Evolutionary conservation across 64 coral and sea anemone genomes (phyloP).

Genomic region (Porites lutea): DNA sequence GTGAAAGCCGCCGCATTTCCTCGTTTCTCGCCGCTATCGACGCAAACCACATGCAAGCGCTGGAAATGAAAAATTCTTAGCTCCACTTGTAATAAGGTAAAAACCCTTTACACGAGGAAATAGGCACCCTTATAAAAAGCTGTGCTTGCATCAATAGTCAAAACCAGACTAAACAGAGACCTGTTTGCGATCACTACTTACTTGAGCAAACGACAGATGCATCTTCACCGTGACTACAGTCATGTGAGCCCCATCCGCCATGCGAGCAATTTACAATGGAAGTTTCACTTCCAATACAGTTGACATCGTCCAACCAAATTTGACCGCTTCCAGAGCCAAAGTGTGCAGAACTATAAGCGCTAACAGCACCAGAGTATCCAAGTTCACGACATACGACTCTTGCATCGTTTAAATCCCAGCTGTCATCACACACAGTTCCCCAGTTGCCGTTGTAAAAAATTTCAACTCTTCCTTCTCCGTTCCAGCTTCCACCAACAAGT

Average conservation of each 20-base stretch:
- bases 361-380: not conserved
- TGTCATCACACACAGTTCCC: not conserved
- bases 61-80: no score
- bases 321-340: not conserved
- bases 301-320: constrained; percentile 13
- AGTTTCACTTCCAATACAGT: not conserved
- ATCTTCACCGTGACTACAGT: not conserved
- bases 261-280: not conserved
- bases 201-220: no score
- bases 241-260: not conserved
- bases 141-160: no score
- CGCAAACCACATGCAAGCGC: no score
- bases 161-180: no score
- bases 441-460: not conserved
- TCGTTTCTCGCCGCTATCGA: no score
- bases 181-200: no score
- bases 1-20: no score
- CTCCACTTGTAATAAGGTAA: no score
- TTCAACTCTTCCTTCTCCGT: not conserved
- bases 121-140: no score
- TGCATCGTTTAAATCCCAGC: constrained; percentile 3
- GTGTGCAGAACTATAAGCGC: not conserved
- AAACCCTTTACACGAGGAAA: no score
- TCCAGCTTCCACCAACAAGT: not conserved
- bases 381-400: not conserved